Conservation (phyloP, 2,797 vertebrate genomes). For the Morus bassanus region DNA sequence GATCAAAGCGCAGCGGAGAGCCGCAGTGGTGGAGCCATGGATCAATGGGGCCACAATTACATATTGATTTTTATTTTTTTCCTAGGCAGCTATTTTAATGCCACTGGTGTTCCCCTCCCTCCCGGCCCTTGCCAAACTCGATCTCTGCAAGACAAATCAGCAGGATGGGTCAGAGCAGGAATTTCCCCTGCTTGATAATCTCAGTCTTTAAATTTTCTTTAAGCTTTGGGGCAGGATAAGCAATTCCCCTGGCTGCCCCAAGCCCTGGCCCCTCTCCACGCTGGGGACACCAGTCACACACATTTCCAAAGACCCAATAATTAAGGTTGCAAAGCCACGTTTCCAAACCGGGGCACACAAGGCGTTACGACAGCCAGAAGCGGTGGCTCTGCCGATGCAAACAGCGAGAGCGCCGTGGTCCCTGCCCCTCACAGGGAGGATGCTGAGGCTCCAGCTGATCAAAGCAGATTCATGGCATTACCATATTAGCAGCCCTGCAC, state of each 20-base stretch:
- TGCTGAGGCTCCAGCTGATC: background rate
- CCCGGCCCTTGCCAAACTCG: background rate
- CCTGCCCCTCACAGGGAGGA: background rate
- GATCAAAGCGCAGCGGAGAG: background rate
- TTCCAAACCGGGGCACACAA: background rate
- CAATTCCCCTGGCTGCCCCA: background rate
- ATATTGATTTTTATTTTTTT: constrained; percentile 45
- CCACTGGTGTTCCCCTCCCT: background rate
- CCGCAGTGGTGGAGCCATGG: background rate
- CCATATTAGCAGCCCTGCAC: background rate
- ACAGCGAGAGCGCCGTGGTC: accelerated
- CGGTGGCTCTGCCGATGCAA: background rate
- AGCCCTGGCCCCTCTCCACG: background rate
- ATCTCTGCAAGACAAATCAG: background rate
- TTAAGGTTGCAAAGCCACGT: background rate
- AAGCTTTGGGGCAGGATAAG: background rate
- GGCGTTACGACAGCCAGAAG: background rate
- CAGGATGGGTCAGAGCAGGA: background rate
- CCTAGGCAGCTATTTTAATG: constrained; percentile 26
- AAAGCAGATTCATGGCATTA: constrained; percentile 13
- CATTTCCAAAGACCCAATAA: background rate
- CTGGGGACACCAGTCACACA: background rate
- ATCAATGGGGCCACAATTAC: constrained; percentile 68
- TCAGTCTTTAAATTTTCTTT: background rate
- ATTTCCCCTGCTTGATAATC: background rate